Conservation (phyloP, 2,797 vertebrate species). For the Pseudochirops corinnae region DNA sequence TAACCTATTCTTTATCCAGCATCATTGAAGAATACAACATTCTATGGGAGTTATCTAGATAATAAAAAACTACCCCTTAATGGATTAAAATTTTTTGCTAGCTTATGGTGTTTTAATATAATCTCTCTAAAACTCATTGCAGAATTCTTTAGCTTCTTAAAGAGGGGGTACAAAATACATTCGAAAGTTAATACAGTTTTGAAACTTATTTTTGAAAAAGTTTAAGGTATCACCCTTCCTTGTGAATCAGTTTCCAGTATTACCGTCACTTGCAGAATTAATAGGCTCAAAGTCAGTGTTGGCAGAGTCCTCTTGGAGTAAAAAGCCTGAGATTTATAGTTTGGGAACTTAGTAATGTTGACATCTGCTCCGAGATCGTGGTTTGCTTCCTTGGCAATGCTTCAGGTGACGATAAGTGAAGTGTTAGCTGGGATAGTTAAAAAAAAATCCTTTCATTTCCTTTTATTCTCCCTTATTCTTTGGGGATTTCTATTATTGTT, state of each 20-base stretch:
- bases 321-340: background rate
- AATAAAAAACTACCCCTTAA: background rate
- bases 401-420: background rate
- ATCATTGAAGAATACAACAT: background rate
- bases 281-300: background rate
- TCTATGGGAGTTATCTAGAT: background rate
- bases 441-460: background rate
- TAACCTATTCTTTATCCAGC: background rate
- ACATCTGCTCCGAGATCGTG: background rate
- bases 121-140: background rate
- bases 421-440: background rate
- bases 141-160: background rate
- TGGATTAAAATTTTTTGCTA: background rate
- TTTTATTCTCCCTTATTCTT: background rate
- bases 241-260: background rate
- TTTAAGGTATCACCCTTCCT: background rate
- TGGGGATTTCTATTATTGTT: background rate
- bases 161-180: background rate
- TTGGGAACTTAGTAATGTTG: background rate
- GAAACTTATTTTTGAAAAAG: background rate
- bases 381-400: background rate
- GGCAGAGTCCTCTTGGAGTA: background rate
- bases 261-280: background rate
- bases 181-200: background rate
- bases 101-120: background rate